Evolutionary conservation across 2,888 invertebrate species (phyloP), one percentile per base, ranked within the genome.

Genomic region (Lamellibrachia satsuma): DNA sequence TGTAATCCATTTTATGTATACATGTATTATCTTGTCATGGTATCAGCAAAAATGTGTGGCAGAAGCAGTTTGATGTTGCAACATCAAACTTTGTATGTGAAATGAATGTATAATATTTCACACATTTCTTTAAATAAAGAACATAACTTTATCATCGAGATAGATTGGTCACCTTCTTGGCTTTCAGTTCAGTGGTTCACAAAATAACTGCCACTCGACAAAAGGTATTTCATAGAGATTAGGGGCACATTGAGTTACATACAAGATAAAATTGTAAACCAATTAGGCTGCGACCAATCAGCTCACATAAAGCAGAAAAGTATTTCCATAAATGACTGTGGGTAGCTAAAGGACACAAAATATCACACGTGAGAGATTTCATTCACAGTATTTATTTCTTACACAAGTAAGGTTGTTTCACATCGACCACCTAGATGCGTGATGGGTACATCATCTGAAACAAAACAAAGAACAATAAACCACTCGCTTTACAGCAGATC

Each of bases 401-500:
- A 22, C 27, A 27, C 52, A 75, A 75, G 22, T 6, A 55, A 55
- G 3, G 7, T 7, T 55, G n/a, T 75, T 60, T 55, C 11, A 92
- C 51, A 55, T 55, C 22, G 15, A 92, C 39, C 52, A 92, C 92
- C 97, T 96, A 97, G 94, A 97, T 97, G 96, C 97, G 97, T 95
- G 97, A 97, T 93, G 97, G 97, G 96, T 97, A 97, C 96, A 97
- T 96, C 97, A 97, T 97, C 97, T 97, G 96, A 96, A 96, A 96
- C 91, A 94, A 93, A 95, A 93, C 93, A 94, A 94, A 94, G 93
- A 90, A 94, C n/a, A 22, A 22, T 75, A 15, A 75, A n/a, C 39
- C 39, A 39, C 39, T 39, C 39, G 39, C 39, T 39, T 39, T 39
- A 39, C 75, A 75, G 0, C 22, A 60, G 11, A 75, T 22, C n/a